Base-by-base conservation (phyloP, 2,888 invertebrate genomes). In the Malachius bipustulatus region DNA sequence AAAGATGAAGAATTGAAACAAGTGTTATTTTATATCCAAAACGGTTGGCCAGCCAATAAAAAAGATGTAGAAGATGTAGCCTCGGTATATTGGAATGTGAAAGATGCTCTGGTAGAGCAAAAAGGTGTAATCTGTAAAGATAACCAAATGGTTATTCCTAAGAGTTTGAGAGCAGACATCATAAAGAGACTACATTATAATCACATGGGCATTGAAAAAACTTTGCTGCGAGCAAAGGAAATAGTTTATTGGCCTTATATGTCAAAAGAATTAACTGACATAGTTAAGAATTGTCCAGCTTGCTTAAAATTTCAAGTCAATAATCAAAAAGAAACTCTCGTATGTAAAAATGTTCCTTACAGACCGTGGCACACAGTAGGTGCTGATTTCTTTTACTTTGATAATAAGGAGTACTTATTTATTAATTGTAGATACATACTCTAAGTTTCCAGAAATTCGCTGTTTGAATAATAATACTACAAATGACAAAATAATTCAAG, bases 221-320 rank as follows among this genome's bases (percentile, higher is more conserved):
- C 43, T 4, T 31, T 39, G 14, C 6, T 26, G 15, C 40, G 40
- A 35, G 51, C 47, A 9, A 40, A 26, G 28, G 42, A 42, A 14
- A 14, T 26, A n/a, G 40, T 52, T 3, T 52, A 40, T 40, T 49
- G 51, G 49, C 48, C 49, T 8, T 24, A 27, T 4, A 47, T 51
- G 34, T 37, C 29, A 4, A 43, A 40, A n/a, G 37, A 51, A 26
- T 44, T 48, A 14, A 31, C 34, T 33, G 35, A 47, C 16, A 33
- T 32, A 13, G 27, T 50, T 14, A 35, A 29, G n/a, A 48, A 45
- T 31, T 52, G 48, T 39, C 27, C 41, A 3, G 38, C 42, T 12
- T 53, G 51, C 36, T 35, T 46, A 24, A 46, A 26, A 27, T 45
- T 19, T 38, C 30, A 28, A 38, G 16, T 42, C 41, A 27, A 27